Evolutionary conservation across 2,113 vertebrate genomes (phyloP), one percentile per base, ranked within the genome.

Genomic region (Osmerus mordax): DNA sequence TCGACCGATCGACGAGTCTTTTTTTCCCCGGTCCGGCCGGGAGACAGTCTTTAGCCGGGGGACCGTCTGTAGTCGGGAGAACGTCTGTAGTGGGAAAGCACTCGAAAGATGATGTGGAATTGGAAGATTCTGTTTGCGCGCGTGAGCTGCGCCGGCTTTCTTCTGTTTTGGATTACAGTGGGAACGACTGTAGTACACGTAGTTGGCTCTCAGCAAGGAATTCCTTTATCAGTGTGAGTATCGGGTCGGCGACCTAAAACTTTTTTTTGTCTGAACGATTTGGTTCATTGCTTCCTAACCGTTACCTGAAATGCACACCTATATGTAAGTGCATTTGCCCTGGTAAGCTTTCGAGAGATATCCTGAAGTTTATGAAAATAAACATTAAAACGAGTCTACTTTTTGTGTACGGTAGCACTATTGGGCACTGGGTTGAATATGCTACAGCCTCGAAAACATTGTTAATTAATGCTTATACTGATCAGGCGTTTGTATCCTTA

Each of bases 171-270:
- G 91, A 90, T 93, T 79, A 87, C 89, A 76, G 82, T 94, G 80
- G 90, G 90, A 80, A 80, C 92, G 70, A 84, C 91, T 71, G 85
- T 92, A 87, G 84, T 89, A 89, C 89, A 89, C 82, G 92, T 88
- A 87, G 89, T 90, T 84, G 94, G 90, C 84, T 94, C 96, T 82
- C 95, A 96, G 92, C 95, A 94, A 92, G 96, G 95, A 87, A 98
- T 98, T 84, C 97, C 97, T 80, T 91, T 97, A 75, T 96, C 96
- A 76, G 91, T 92, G 92, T 93, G 83, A 93, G 92, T 93, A 78
- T 65, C 63, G 65, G 29, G 77, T 71, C 15, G 29, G 52, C 41
- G 52, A 41, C 9, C 23, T 65, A 25, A 41, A 68, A 82, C 75
- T 88, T 82, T 59, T 65, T 54, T 54, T 25, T 67, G 13, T 54